Evolutionary conservation across 2,113 vertebrate genomes (phyloP).

Genomic region (Hippoglossus stenolepis): DNA sequence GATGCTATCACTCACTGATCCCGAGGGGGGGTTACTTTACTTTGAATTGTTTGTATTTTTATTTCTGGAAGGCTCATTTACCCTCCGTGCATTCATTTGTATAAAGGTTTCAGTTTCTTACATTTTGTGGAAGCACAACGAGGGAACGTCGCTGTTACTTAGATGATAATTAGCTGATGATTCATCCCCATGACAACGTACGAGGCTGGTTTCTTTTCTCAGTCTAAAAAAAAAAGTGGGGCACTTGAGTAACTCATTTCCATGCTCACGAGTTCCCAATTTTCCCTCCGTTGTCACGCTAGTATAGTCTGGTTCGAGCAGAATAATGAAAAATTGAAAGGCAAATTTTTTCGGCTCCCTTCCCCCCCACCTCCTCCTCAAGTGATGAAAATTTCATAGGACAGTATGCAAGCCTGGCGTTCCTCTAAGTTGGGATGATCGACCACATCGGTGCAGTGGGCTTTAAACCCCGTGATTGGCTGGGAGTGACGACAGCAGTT

Average conservation of each 20-base stretch:
- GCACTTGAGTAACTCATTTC: slow-evolving; percentile 59
- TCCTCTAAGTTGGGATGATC: slow-evolving; percentile 55
- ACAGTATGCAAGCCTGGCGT: slow-evolving; percentile 68
- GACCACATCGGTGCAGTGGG: not conserved
- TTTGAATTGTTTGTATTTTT: not conserved
- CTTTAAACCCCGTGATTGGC: too few species aligned
- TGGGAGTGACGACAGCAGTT: too few species aligned
- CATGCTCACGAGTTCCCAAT: slow-evolving; percentile 43
- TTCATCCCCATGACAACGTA: slow-evolving; percentile 29
- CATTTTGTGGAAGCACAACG: not conserved
- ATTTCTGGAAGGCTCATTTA: slow-evolving; percentile 4
- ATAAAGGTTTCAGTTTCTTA: not conserved
- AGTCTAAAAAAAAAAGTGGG: slow-evolving; percentile 44
- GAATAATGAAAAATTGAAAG: slow-evolving; percentile 80
- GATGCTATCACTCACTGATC: slow-evolving; percentile 28
- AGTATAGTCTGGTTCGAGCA: slow-evolving; percentile 67
- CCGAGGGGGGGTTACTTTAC: slow-evolving; percentile 10
- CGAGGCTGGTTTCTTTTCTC: slow-evolving; percentile 15
- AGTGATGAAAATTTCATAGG: slow-evolving; percentile 82
- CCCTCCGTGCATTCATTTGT: not conserved
- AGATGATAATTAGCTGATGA: slow-evolving; percentile 50
- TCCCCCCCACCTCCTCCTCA: slow-evolving; percentile 13
- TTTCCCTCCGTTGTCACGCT: slow-evolving; percentile 58
- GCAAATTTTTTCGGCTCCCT: slow-evolving; percentile 64
- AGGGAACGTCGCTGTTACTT: slow-evolving; percentile 34